phyloP scores from a whole-genome alignment of 2,888 invertebrate genomes.

The Mythimna lalbum region DNA sequence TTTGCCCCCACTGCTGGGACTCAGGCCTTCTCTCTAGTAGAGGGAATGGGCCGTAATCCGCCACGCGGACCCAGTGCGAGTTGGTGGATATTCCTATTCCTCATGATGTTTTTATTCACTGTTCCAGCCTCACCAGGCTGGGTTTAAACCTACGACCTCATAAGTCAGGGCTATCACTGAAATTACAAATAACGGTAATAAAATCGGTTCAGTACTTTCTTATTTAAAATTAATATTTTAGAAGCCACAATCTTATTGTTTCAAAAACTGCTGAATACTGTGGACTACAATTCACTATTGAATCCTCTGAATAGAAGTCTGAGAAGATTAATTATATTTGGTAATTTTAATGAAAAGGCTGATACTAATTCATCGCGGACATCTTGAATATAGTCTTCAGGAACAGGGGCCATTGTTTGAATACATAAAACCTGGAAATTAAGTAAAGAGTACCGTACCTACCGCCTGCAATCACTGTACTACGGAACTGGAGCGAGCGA shows the following conservation, averaged over 20 bases:
- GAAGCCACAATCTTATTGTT: conserved; percentile 10
- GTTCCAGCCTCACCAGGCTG: no score
- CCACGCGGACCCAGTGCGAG: no score
- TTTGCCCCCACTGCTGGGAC: no score
- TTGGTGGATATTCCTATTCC: no score
- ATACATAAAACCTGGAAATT: conserved; percentile 71
- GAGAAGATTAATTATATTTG: conserved; percentile 52
- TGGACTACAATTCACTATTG: conserved; percentile 26
- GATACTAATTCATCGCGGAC: conserved; percentile 15
- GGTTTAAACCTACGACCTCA: no score
- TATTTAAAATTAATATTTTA: conserved; percentile 21
- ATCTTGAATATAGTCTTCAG: conserved; percentile 31
- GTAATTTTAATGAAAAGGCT: conserved; percentile 28
- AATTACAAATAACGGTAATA: background rate
- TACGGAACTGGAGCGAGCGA: conserved; percentile 57
- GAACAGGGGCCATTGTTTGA: conserved; percentile 63
- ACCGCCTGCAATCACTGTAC: conserved; percentile 68
- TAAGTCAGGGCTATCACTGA: no score
- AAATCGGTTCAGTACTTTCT: background rate
- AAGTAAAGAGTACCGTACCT: conserved; percentile 62
- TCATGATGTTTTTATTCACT: no score
- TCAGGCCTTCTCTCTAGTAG: no score
- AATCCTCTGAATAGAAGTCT: conserved; percentile 32
- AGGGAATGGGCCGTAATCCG: no score
- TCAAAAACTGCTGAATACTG: conserved; percentile 36